These are phyloP conservation scores for Agriopis marginaria DNA, from an alignment of 2,888 invertebrate genomes.

Conservation along the genomic window DNA sequence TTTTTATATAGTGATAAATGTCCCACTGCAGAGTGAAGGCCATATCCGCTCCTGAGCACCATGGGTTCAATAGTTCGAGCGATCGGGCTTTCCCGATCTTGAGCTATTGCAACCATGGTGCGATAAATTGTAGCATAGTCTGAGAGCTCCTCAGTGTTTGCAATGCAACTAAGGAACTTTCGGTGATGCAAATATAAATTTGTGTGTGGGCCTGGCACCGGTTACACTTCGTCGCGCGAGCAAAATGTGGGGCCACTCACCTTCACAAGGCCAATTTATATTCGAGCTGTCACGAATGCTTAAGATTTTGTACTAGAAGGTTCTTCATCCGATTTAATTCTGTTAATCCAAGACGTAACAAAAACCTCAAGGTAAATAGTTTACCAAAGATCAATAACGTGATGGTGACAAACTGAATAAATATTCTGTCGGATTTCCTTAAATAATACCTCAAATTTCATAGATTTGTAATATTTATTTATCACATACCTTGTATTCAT, in stretches of 20 bases:
- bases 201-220: constrained; percentile 39
- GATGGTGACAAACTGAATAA: constrained; percentile 11
- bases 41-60: too few species aligned
- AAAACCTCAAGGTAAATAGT: constrained; percentile 10
- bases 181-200: constrained; percentile 37
- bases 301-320: constrained; percentile 51
- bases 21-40: too few species aligned
- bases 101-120: not conserved
- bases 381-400: constrained; percentile 3
- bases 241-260: constrained; percentile 60
- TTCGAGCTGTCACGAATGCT: constrained; percentile 46
- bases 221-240: constrained; percentile 38
- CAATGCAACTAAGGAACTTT: constrained; percentile 33
- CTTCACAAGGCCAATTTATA: constrained; percentile 62
- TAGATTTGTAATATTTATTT: not conserved
- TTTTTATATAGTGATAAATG: too few species aligned
- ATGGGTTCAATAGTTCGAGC: too few species aligned
- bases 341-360: not conserved
- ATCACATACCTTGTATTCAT: not conserved
- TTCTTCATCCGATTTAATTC: constrained; percentile 19
- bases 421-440: constrained; percentile 10
- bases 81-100: too few species aligned
- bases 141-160: constrained; percentile 19
- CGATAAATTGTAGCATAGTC: not conserved
- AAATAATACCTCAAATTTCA: not conserved